Conservation (phyloP, 2,113 vertebrate species). For the Illadopsis cleaveri region DNA sequence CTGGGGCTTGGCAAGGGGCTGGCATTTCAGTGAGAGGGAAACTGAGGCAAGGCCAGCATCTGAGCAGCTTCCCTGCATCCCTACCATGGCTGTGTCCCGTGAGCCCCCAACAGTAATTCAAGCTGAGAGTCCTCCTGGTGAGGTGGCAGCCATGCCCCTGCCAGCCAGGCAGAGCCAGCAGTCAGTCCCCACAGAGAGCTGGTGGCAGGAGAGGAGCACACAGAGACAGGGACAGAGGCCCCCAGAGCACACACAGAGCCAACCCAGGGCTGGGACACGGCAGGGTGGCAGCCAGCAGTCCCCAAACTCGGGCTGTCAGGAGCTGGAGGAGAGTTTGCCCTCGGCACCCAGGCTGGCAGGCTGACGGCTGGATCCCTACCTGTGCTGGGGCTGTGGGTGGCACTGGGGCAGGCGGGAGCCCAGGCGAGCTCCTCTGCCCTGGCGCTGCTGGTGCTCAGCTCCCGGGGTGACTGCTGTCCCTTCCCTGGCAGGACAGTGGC, state of each 20-base stretch:
- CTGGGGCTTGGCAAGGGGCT: neutral
- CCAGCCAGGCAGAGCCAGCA: neutral
- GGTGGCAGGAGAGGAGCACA: neutral
- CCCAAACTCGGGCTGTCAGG: neutral
- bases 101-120: neutral
- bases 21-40: neutral
- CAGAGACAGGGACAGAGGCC: neutral
- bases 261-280: accelerated
- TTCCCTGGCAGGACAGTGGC: conserved; percentile 35
- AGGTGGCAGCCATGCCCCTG: accelerated
- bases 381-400: neutral
- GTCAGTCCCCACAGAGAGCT: neutral
- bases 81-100: accelerated
- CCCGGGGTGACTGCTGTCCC: neutral
- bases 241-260: neutral
- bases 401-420: neutral
- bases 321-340: neutral
- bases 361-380: neutral
- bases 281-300: neutral
- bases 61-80: neutral
- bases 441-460: neutral
- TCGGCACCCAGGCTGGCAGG: neutral
- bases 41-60: neutral
- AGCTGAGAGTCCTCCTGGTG: accelerated
- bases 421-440: neutral